Conservation (phyloP, 2,888 invertebrate genomes). For the Willowsia nigromaculata region DNA sequence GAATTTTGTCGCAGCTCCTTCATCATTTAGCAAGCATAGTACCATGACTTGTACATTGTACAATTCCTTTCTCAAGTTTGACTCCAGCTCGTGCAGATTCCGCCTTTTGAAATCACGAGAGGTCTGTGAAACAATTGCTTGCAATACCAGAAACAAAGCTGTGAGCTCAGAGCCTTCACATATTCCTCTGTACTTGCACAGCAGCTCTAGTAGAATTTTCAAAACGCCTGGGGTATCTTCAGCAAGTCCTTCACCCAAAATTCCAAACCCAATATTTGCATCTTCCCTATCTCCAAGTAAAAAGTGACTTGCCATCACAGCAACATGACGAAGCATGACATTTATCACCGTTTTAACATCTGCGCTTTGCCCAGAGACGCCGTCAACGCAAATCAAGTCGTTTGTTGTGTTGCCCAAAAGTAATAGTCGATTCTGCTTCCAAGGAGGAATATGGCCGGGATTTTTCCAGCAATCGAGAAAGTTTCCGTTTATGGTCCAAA, state of each 20-base stretch:
- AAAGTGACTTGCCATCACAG: slow-evolving; percentile 44
- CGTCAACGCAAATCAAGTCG: slow-evolving; percentile 13
- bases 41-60: slow-evolving; percentile 41
- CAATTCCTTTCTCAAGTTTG: slow-evolving; percentile 25
- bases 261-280: slow-evolving; percentile 46
- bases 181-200: slow-evolving; percentile 12
- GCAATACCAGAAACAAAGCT: slow-evolving; percentile 37
- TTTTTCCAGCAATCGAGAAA: slow-evolving; percentile 81
- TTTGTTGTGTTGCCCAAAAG: slow-evolving; percentile 4
- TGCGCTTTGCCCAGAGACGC: background rate
- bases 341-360: slow-evolving; percentile 35
- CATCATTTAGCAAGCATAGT: slow-evolving; percentile 54
- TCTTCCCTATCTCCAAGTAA: slow-evolving; percentile 1
- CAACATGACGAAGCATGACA: slow-evolving; percentile 44
- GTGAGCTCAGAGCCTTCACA: slow-evolving; percentile 45
- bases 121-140: slow-evolving; percentile 20
- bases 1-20: background rate
- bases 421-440: slow-evolving; percentile 56
- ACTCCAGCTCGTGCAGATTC: background rate
- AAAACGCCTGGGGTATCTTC: background rate
- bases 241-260: background rate
- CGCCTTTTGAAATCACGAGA: background rate
- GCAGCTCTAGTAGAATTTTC: slow-evolving; percentile 20
- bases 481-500: slow-evolving; percentile 80
- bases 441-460: slow-evolving; percentile 79